Evolutionary conservation across 2,113 vertebrate species (phyloP).

Genomic region (Nothocercus julius): DNA sequence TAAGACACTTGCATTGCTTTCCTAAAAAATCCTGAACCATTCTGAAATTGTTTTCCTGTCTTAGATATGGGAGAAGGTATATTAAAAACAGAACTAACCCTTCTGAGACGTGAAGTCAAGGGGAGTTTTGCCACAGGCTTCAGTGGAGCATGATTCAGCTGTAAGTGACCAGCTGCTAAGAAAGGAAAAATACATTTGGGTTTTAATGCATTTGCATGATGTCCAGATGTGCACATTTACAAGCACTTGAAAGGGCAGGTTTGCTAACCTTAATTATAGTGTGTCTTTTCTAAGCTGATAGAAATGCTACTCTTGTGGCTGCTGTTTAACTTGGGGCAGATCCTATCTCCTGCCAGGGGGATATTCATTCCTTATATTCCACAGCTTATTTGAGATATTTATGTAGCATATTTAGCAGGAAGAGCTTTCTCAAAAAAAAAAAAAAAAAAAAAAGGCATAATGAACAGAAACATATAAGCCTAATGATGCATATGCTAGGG

Average conservation of each 20-base stretch:
- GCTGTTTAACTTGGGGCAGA: neutral
- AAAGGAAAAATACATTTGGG: neutral
- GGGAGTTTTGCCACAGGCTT: slow-evolving; percentile 1
- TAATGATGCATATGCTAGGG: neutral
- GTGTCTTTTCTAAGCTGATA: neutral
- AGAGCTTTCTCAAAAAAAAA: neutral
- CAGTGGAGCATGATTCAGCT: neutral
- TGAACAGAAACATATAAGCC: neutral
- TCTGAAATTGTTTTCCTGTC: neutral
- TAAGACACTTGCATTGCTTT: neutral
- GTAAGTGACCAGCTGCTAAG: slow-evolving; percentile 30
- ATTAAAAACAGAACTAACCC: neutral
- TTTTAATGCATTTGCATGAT: slow-evolving; percentile 24
- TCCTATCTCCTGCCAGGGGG: neutral
- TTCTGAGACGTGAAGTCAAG: neutral
- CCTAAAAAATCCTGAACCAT: slow-evolving; percentile 29
- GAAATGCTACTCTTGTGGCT: neutral
- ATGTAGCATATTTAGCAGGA: neutral
- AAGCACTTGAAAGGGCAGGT: neutral
- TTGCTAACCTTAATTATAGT: neutral
- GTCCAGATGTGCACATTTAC: neutral
- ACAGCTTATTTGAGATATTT: neutral
- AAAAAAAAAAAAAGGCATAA: neutral
- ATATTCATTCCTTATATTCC: neutral
- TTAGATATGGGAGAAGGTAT: neutral